Conservation (phyloP, 2,888 invertebrate species). For the Scaptomyza tumidula region DNA sequence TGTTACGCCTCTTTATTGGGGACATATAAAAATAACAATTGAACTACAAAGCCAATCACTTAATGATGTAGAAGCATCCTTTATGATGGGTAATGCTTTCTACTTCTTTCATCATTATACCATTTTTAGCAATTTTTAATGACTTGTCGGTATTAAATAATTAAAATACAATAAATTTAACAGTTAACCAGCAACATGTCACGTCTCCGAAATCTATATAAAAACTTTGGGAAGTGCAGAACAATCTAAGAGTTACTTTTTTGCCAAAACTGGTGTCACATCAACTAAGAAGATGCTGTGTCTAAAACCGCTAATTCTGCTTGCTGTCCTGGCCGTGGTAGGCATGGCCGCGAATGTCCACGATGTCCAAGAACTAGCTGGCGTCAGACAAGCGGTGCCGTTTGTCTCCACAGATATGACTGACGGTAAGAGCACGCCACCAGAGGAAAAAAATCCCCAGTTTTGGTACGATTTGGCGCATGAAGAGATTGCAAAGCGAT, state of each 20-base stretch:
- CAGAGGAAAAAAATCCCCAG: conserved; percentile 59
- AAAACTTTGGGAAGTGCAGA: conserved; percentile 1
- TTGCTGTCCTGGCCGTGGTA: conserved; percentile 10
- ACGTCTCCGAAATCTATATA: conserved; percentile 24
- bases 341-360: conserved; percentile 14
- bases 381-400: background rate
- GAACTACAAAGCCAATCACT: too few species aligned
- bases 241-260: conserved; percentile 22
- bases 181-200: conserved; percentile 6
- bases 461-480: conserved; percentile 67
- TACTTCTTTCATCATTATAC: background rate
- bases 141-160: background rate
- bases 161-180: background rate
- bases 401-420: conserved; percentile 20
- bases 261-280: background rate
- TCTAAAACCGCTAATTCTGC: conserved; percentile 13
- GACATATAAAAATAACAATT: too few species aligned
- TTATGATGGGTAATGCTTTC: too few species aligned
- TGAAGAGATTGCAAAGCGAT: conserved; percentile 49
- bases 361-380: conserved; percentile 24
- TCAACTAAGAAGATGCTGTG: conserved; percentile 24
- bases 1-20: too few species aligned
- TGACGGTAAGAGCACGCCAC: conserved; percentile 51
- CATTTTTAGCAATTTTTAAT: background rate
- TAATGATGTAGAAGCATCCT: too few species aligned